These are phyloP conservation scores for Zonotrichia leucophrys DNA, from an alignment of 2,113 vertebrate genomes.

Conservation along the genomic window DNA sequence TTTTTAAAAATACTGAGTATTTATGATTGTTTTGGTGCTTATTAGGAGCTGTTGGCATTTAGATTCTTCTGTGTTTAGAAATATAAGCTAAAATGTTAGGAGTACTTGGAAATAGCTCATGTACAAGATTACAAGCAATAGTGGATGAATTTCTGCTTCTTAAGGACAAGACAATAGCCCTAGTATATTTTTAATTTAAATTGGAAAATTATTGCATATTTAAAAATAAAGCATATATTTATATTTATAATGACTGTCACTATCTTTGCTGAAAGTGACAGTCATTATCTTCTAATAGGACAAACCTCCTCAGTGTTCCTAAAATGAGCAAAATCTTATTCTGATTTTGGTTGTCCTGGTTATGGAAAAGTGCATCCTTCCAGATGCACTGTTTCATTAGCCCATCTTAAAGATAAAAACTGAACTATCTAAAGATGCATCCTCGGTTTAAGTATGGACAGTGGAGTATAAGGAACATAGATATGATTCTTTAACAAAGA, in stretches of 20 bases:
- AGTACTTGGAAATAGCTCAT: not conserved
- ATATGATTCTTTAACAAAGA: not conserved
- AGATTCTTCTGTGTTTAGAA: not conserved
- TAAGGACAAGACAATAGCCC: not conserved
- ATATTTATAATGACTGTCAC: no score
- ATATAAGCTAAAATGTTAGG: not conserved
- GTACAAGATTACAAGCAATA: not conserved
- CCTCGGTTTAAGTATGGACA: not conserved
- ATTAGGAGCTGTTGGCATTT: not conserved
- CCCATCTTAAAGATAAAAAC: not conserved
- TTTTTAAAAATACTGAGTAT: not conserved
- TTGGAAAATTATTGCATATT: not conserved
- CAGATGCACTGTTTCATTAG: not conserved
- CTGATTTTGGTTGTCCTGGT: not conserved
- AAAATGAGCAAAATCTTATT: not conserved
- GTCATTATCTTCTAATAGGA: not conserved
- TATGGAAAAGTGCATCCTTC: not conserved
- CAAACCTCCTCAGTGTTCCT: not conserved
- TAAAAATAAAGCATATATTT: not conserved
- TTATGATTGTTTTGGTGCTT: not conserved
- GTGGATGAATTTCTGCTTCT: not conserved
- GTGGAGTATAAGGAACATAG: not conserved
- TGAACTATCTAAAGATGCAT: not conserved
- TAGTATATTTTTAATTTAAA: not conserved
- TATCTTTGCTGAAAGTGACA: not conserved